Percentiles rank a stretch among this genome's conserved stretches.
Evolutionary conservation across 2,888 invertebrate genomes (phyloP).

Genomic region (Ptychoptera albimana): DNA sequence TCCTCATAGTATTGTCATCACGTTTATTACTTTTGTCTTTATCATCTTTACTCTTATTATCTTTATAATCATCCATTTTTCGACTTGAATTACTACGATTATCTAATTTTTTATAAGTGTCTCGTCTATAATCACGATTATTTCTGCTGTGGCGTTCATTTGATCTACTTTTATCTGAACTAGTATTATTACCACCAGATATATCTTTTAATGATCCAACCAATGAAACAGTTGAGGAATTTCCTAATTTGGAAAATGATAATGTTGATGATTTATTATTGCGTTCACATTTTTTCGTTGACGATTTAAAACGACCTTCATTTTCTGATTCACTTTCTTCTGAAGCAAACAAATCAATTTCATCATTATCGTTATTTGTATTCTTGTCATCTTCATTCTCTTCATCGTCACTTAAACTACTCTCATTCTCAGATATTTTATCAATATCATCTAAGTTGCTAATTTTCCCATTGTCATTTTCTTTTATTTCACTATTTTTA

Average conservation of each 20-base stretch:
- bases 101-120: constrained; percentile 1
- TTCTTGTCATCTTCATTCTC: constrained; percentile 9
- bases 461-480: neutral
- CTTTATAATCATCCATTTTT: constrained; percentile 3
- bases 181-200: constrained; percentile 2
- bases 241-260: constrained; percentile 13
- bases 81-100: constrained; percentile 5
- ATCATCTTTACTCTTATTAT: neutral
- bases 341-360: constrained; percentile 14
- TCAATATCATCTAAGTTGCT: neutral
- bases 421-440: neutral
- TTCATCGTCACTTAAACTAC: constrained; percentile 7
- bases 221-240: constrained; percentile 7
- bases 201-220: constrained; percentile 11
- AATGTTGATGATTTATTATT: constrained; percentile 9
- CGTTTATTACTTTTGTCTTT: constrained; percentile 1
- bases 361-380: constrained; percentile 12
- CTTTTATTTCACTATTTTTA: neutral
- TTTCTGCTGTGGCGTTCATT: constrained; percentile 5
- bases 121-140: constrained; percentile 6
- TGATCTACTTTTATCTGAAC: constrained; percentile 1
- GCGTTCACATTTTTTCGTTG: constrained; percentile 9
- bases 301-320: constrained; percentile 14
- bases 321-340: constrained; percentile 16
- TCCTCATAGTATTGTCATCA: constrained; percentile 5